phyloP scores from a whole-genome alignment of 2,797 vertebrate species.

The Spheniscus humboldti region DNA sequence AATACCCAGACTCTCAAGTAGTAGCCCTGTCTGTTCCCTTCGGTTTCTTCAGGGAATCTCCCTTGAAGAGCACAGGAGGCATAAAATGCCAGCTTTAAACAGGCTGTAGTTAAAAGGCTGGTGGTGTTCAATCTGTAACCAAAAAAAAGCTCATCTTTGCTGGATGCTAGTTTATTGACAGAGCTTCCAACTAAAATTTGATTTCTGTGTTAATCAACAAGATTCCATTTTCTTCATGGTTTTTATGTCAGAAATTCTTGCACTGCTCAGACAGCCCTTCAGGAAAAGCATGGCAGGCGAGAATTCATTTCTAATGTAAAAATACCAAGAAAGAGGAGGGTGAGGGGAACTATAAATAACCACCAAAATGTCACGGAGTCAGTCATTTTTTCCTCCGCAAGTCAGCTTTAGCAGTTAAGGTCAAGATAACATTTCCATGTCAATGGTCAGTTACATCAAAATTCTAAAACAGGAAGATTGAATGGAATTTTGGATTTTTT shows the following conservation, averaged over 20 bases:
- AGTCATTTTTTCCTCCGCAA: slow-evolving; percentile 50
- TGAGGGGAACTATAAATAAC: slow-evolving; percentile 52
- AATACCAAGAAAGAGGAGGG: slow-evolving; percentile 23
- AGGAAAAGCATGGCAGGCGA: background rate
- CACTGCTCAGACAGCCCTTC: background rate
- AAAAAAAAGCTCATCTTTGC: background rate
- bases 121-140: background rate
- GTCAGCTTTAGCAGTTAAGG: slow-evolving; percentile 60
- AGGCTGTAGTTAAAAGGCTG: background rate
- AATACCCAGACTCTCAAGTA: background rate
- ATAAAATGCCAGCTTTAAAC: background rate
- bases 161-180: background rate
- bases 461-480: slow-evolving; percentile 47
- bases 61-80: background rate
- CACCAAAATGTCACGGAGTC: slow-evolving; percentile 28
- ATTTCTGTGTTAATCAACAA: background rate
- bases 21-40: background rate
- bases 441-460: slow-evolving; percentile 62
- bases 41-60: background rate
- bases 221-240: background rate
- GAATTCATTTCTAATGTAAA: slow-evolving; percentile 43
- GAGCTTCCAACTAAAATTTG: background rate
- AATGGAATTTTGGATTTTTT: slow-evolving; percentile 40
- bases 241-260: background rate
- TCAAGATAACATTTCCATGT: slow-evolving; percentile 66